Conservation (phyloP, 2,888 invertebrate species). For the Timandra comae region DNA sequence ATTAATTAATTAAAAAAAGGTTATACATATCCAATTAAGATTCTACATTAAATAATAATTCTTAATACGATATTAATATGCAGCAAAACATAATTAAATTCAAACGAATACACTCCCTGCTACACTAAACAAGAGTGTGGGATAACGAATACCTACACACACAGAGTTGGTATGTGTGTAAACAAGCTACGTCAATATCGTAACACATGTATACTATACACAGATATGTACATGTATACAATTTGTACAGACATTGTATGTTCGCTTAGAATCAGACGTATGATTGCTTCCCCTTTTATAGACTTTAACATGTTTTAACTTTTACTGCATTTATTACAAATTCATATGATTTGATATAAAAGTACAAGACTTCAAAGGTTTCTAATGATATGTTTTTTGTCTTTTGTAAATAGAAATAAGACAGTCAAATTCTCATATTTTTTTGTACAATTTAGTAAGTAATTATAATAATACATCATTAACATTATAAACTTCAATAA, state of each 20-base stretch:
- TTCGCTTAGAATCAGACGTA: slow-evolving; percentile 54
- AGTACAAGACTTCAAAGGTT: no score
- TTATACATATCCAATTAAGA: no score
- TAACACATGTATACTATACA: slow-evolving; percentile 17
- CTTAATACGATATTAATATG: slow-evolving; percentile 23
- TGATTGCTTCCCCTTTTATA: slow-evolving; percentile 48
- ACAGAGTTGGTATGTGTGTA: slow-evolving; percentile 34
- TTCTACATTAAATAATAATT: slow-evolving; percentile 10
- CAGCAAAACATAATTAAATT: slow-evolving; percentile 31
- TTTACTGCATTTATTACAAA: slow-evolving; percentile 20
- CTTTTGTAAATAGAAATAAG: no score
- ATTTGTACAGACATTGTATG: slow-evolving; percentile 43
- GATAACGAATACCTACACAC: slow-evolving; percentile 36
- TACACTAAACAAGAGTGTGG: slow-evolving; percentile 42
- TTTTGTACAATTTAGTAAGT: no score
- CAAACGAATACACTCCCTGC: slow-evolving; percentile 41
- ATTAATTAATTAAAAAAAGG: no score
- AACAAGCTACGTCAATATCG: slow-evolving; percentile 55
- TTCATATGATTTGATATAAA: slow-evolving; percentile 12
- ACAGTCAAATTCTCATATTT: no score
- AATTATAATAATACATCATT: no score
- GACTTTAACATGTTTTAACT: slow-evolving; percentile 31
- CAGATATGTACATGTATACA: slow-evolving; percentile 33
- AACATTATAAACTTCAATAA: no score
- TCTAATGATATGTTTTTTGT: no score